Conservation (phyloP, 2,113 vertebrate genomes). For the Orthonyx spaldingii region DNA sequence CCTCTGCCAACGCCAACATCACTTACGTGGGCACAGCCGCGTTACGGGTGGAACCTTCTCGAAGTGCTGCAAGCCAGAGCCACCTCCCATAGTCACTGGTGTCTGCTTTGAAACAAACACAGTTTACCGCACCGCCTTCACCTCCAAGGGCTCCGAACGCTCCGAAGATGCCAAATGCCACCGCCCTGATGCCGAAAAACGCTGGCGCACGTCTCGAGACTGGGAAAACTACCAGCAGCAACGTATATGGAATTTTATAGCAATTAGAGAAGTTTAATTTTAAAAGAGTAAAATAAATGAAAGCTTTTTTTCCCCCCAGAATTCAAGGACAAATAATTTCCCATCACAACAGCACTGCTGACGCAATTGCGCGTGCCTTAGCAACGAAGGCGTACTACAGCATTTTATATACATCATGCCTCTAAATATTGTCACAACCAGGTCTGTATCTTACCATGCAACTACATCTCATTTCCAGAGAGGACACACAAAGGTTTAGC, state of each 20-base stretch:
- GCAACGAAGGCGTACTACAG: constrained; percentile 49
- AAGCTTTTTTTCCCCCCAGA: neutral
- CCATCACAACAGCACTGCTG: constrained; percentile 1
- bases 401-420: constrained; percentile 26
- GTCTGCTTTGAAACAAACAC: neutral
- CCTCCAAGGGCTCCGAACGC: neutral
- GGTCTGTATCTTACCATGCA: neutral
- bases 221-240: neutral
- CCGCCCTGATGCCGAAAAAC: rapidly evolving
- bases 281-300: neutral
- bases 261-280: neutral
- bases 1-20: neutral
- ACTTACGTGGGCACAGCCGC: neutral
- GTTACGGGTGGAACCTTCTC: neutral
- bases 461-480: neutral
- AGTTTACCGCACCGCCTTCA: neutral
- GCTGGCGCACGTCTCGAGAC: rapidly evolving
- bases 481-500: neutral
- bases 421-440: constrained; percentile 26
- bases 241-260: rapidly evolving
- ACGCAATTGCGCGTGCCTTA: constrained; percentile 10
- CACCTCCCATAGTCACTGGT: neutral
- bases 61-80: neutral
- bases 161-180: neutral
- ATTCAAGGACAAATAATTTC: constrained; percentile 25